Base-by-base conservation (phyloP, 2,888 invertebrate genomes). In the Eupithecia inturbata region DNA sequence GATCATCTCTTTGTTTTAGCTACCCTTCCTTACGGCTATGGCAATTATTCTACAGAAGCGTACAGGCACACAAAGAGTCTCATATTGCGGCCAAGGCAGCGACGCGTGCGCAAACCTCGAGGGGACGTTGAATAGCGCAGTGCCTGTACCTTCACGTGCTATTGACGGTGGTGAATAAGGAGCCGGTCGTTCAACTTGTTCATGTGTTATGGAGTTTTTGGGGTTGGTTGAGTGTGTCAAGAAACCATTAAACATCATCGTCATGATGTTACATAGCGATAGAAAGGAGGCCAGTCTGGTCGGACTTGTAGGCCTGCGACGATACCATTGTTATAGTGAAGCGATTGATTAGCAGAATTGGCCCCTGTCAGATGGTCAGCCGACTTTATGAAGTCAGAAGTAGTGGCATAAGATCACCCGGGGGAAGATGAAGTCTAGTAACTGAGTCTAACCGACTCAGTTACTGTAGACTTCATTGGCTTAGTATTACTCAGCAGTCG, bases 171-270 rank as follows among this genome's bases (percentile, higher is more conserved):
- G 5, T 22, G 57, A 57, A 57, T 71, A 68, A 67, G 57, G 70
- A 68, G 57, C 74, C 85, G 91, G 91, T 91, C 91, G 85, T 91
- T 91, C 91, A 91, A 91, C 91, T 86, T 87, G 88, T 84, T 83
- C 84, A 82, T 77, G 73, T 68, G 7, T 0, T 49, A 19, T 19
- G 3, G 31, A 16, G 16, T 9, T 62, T 19, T 62, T 31, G 31
- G 62, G 62, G 31, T 31, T 28, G 16, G 7, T 31, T 62, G 7
- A 10, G 31, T 26, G 1, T 7, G 10, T 31, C 19, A 9, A 1
- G 19, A 31, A 62, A 62, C 62, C 31, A 31, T 7, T 3, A 22
- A 53, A 0, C 22, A 22, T 53, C 53, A 26, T n/a, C 22, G n/a
- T 10, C 49, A 2, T n/a, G 22, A 10, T 2, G 12, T 53, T 6